A percentile compares a stretch with the other conserved stretches of the same genome.
Evolutionary conservation across 2,113 vertebrate genomes (phyloP).

Genomic region (Poicephalus gulielmi): DNA sequence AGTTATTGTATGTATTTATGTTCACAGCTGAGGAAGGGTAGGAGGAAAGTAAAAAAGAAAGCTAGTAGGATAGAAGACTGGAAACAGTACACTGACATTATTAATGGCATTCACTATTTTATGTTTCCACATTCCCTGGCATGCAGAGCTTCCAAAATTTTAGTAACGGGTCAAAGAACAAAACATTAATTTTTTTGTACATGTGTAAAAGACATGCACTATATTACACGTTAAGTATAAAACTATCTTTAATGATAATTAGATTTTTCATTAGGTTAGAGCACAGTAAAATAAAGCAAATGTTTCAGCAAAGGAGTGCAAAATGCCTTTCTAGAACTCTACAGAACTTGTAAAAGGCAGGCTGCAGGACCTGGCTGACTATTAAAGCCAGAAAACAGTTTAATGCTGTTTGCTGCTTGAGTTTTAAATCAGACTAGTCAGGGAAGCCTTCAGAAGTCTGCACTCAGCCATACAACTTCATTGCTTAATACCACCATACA

Average conservation of each 20-base stretch:
- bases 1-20: neutral
- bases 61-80: neutral
- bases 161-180: neutral
- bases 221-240: neutral
- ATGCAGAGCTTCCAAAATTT: neutral
- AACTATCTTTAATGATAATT: neutral
- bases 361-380: neutral
- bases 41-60: neutral
- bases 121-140: neutral
- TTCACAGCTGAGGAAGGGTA: neutral
- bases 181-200: neutral
- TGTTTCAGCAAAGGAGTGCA: neutral
- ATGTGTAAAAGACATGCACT: neutral
- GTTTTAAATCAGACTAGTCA: neutral
- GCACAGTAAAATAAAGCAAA: neutral
- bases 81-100: neutral
- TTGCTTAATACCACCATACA: neutral
- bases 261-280: neutral
- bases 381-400: neutral
- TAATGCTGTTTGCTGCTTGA: neutral
- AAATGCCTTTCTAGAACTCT: neutral
- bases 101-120: neutral
- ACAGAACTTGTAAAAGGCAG: neutral
- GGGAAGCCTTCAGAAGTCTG: neutral
- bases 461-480: neutral